Evolutionary conservation across 2,888 invertebrate genomes (phyloP), one percentile per base, ranked within the genome.

Genomic region (Macrophya annulata): DNA sequence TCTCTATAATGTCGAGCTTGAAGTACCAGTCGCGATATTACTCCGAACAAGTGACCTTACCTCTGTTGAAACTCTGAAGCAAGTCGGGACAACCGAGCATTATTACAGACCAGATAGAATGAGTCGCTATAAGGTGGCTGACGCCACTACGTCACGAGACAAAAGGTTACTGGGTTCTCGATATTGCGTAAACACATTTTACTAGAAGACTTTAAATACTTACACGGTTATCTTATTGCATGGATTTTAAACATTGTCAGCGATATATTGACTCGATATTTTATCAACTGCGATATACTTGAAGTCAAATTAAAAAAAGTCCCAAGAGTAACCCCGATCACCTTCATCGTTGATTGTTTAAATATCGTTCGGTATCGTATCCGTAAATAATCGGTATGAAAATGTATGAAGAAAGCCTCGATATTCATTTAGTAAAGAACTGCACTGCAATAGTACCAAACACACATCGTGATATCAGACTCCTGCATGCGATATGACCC

Each of bases 101-200:
- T 55, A 55, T 55, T 77, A 77, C 77, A 77, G 77, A 37, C 77
- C 51, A 55, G 9, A 31, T 77, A 43, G 77, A 77, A 72, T n/a
- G 45, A 74, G 45, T 74, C 74, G 48, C 74, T 9, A 74, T 9
- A 74, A 74, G 74, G 77, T 77, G 77, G 77, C 72, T 25, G 31
- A 31, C 31, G 31, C 43, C 4, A 10, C 72, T 21, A 74, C 81
- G 62, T 81, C 81, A 81, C 81, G 81, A 81, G 81, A 87, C 88
- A 87, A 91, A 92, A 92, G 92, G 92, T 92, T 90, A 92, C 90
- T 91, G 88, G 92, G 92, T 90, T 91, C 90, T 88, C 84, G 86
- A 87, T 92, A 87, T 92, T 92, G 90, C 89, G 89, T 89, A 90
- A 92, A 25, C 37, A 62, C 55, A 51, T 55, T 55, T 55, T 37